Evolutionary conservation across 1,140 invertebrate genomes (phyloP), one percentile per base, ranked within the genome.

Genomic region (Drosophila sucinea): DNA sequence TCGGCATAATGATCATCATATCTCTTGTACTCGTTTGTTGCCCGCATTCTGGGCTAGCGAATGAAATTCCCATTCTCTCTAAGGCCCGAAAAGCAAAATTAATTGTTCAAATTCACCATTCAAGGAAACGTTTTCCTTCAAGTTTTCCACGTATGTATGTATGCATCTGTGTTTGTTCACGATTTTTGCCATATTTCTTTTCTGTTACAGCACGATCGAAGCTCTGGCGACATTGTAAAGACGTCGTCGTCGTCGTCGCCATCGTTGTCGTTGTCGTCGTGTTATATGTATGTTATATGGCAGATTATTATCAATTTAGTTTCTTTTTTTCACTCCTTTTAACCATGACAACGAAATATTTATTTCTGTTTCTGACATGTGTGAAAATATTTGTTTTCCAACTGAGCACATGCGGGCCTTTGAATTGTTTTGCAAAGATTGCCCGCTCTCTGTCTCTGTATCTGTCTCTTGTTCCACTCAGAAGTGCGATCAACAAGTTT

Each of bases 61-160:
- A 76, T 25, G 7, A 38, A 51, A 27, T 51, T 79, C 66, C 71
- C 73, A 73, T 77, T 62, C 65, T 74, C 62, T 64, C 72, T 64
- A 55, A 47, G 68, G 68, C 79, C 82, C 67, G 77, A 87, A 87
- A 87, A 89, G 80, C 77, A 89, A 89, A 84, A 89, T 87, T 87
- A 87, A 87, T 87, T 87, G 83, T 87, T 84, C 69, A 84, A 87
- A 73, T 85, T 89, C 67, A 77, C 73, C 73, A 60, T 77, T 77
- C 73, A 77, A 77, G 73, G 73, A 77, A 77, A 73, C 73, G 70
- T 77, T 77, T 77, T 76, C 73, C 73, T 51, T 27, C 54, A 70
- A 44, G 73, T 67, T 77, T 77, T 77, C 66, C 73, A 76, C 73
- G 62, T 76, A 69, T 33, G 17, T 32, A 17, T 30, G 68, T 54